Evolutionary conservation across 2,113 vertebrate genomes (phyloP), one percentile per base, ranked within the genome.

Genomic region (Saccopteryx leptura): DNA sequence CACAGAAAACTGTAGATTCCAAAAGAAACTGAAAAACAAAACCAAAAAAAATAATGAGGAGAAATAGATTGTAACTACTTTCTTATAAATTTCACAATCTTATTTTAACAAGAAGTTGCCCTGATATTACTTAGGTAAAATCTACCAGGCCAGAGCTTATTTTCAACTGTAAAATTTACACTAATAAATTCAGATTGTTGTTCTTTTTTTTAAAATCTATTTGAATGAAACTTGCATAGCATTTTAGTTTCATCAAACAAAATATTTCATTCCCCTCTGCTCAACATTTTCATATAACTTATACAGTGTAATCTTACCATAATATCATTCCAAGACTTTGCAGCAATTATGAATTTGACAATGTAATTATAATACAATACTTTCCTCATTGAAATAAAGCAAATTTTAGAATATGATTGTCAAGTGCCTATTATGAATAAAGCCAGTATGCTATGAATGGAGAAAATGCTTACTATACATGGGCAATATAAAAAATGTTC

Each of bases 241-340:
- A 88, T 72, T 87, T 9, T 94, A 50, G 69, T 93, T 91, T 93
- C 48, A 69, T 33, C 3, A 48, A 66, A 10, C 15, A 72, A 95
- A 92, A 18, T 5, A 79, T 63, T 74, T 31, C 5, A 3, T 79
- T 76, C 1, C 3, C 3, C 9, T 87, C 33, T 91, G 12, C 15
- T 23, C 17, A 65, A 46, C 48, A 76, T 24, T 90, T 91, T 85
- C 24, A 95, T 2, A 69, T 66, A 61, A 78, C 58, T 58, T 86
- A 68, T 75, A 63, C 1, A 63, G 6, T 58, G n/a, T 9, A 91
- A 46, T 0, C 11, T 50, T 63, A 83, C 1, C 13, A n/a, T 66
- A 52, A 86, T n/a, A 94, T 56, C 52, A 54, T 74, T 11, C 46
- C n/a, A 21, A 8, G 19, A 11, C 18, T 88, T n/a, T 39, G 46